Conservation (phyloP, 2,797 vertebrate genomes). For the Lithobates pipiens region DNA sequence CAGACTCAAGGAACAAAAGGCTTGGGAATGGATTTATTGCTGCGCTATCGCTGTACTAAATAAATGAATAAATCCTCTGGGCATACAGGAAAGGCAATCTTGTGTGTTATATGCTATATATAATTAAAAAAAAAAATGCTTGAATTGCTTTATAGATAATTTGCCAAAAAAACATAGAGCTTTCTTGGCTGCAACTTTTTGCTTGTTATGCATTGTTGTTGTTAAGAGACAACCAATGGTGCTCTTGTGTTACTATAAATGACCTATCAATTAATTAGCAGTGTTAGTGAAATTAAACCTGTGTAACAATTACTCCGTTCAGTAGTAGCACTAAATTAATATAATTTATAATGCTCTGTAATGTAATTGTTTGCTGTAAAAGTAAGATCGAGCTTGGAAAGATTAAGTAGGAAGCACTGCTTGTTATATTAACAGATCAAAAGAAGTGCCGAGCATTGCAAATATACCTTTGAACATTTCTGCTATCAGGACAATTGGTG, state of each 20-base stretch:
- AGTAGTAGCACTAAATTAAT: conserved; percentile 32
- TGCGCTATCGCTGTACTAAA: conserved; percentile 29
- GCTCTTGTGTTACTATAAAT: conserved; percentile 35
- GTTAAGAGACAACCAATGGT: conserved; percentile 38
- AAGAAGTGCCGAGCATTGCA: neutral
- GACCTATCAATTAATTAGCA: conserved; percentile 56
- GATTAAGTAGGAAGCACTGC: neutral
- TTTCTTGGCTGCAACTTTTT: conserved; percentile 52
- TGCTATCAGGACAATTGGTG: conserved; percentile 1
- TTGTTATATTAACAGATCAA: neutral
- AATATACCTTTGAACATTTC: neutral
- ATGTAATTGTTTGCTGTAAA: conserved; percentile 26
- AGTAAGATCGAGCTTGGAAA: neutral
- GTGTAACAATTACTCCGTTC: conserved; percentile 30
- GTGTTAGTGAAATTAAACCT: conserved; percentile 52
- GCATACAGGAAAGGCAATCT: conserved; percentile 19
- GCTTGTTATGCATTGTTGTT: conserved; percentile 36
- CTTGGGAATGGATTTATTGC: conserved; percentile 42
- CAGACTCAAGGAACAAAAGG: conserved; percentile 44
- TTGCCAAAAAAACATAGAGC: conserved; percentile 44
- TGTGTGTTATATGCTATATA: neutral
- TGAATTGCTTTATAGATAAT: neutral
- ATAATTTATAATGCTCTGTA: conserved; percentile 30
- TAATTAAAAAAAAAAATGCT: neutral
- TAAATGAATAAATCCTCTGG: conserved; percentile 41